Evolutionary conservation across 2,888 invertebrate genomes (phyloP).

Genomic region (Drosophila crucigera): DNA sequence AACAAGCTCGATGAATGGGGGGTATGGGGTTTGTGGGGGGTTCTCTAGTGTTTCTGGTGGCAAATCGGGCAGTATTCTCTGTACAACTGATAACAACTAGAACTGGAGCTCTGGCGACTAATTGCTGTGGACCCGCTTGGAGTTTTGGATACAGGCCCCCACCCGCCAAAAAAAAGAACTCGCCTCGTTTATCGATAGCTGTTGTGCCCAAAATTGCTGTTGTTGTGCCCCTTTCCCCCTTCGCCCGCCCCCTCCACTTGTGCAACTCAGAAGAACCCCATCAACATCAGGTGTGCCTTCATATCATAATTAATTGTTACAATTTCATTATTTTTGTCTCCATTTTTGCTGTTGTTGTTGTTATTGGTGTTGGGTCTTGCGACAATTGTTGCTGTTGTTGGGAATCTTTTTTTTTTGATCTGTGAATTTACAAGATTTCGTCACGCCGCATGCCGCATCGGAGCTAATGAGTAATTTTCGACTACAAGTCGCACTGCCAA

Average conservation of each 20-base stretch:
- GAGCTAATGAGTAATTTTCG: constrained; percentile 69
- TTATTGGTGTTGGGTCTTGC: neutral
- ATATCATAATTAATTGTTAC: constrained; percentile 75
- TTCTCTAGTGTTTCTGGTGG: constrained; percentile 6
- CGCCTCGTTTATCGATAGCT: constrained; percentile 49
- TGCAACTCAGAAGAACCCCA: constrained; percentile 1
- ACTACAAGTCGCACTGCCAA: constrained; percentile 60
- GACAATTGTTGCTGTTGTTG: constrained; percentile 11
- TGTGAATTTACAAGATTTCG: constrained; percentile 69
- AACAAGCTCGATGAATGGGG: constrained; percentile 18
- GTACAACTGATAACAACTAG: constrained; percentile 39
- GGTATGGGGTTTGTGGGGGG: neutral
- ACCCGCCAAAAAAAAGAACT: neutral
- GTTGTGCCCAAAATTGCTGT: constrained; percentile 62
- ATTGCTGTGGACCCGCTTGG: constrained; percentile 49
- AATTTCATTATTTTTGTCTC: constrained; percentile 66
- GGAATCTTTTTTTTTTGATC: constrained; percentile 70
- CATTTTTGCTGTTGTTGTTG: constrained; percentile 11
- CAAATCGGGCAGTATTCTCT: constrained; percentile 39
- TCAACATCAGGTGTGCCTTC: constrained; percentile 25
- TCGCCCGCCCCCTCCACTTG: neutral
- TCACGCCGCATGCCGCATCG: constrained; percentile 50
- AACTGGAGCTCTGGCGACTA: constrained; percentile 36
- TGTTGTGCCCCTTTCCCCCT: constrained; percentile 31
- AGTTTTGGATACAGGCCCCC: constrained; percentile 5